Base-by-base conservation (phyloP, 2,113 vertebrate genomes). In the Varanus salvator region DNA sequence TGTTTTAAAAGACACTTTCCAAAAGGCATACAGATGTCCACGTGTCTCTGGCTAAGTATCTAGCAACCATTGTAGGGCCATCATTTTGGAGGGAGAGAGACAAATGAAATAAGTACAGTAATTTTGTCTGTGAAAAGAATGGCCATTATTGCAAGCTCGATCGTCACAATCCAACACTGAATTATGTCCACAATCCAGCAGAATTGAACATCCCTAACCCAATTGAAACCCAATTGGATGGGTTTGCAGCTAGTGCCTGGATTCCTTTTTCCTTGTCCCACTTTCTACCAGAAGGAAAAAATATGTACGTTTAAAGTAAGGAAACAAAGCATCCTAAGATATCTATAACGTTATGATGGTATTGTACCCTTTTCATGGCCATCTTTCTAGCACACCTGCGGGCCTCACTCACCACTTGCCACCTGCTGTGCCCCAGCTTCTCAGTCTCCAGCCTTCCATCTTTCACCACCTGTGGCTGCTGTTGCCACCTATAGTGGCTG, bases 21-120 rank as follows among this genome's bases (percentile, higher is more conserved):
- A 90, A 90, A 90, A 90, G 75, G 83, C 88, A 57, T 85, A 57
- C 60, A 80, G 82, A 85, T 80, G 88, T 84, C 88, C 68, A 19
- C 74, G 69, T 77, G 71, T 69, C 8, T 52, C 57, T 89, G 83
- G 75, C 83, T 54, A 54, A 69, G 64, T 78, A 80, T 66, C 69
- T 75, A 9, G 31, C 57, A 44, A 54, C 23, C 64, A 80, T 85
- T 78, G 29, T 68, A 57, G 44, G 44, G 14, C 1, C 38, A 52
- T 84, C 52, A 71, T 90, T 90, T 66, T 85, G 64, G 83, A 82
- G 80, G 21, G 50, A 84, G 27, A 84, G 27, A 50, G 78, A 81
- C 31, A 88, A 89, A 89, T 64, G 29, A 83, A 29, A 31, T 19
- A 11, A 69, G 48, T 31, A 69, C 48, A 87, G 12, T 34, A 34